phyloP scores from a whole-genome alignment of 1,140 invertebrate species.

The Drosophila rhopaloa region DNA sequence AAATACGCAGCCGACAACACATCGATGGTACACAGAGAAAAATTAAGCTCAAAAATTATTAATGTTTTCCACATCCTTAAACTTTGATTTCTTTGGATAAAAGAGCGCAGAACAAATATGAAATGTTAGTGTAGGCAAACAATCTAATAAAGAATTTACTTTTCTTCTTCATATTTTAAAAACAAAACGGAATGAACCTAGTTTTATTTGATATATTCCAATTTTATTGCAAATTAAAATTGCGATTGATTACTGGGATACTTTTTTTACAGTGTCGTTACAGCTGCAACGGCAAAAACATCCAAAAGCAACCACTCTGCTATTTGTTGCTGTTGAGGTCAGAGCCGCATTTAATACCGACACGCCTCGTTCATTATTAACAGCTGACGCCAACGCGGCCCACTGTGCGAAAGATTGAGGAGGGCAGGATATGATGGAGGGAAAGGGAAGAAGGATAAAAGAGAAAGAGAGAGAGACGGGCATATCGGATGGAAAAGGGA shows the following conservation, averaged over 20 bases:
- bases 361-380: conserved; percentile 71
- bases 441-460: too few relatives aligned
- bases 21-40: neutral
- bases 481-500: neutral
- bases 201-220: too few relatives aligned
- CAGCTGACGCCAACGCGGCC: conserved; percentile 35
- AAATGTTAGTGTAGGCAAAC: too few relatives aligned
- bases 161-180: too few relatives aligned
- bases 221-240: too few relatives aligned
- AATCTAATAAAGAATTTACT: too few relatives aligned
- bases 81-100: too few relatives aligned
- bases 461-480: neutral
- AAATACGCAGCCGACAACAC: conserved; percentile 8
- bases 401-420: conserved; percentile 12
- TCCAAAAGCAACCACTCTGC: conserved; percentile 2
- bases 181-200: too few relatives aligned
- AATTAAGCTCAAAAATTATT: neutral
- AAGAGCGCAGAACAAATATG: too few relatives aligned
- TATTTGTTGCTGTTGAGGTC: conserved; percentile 56
- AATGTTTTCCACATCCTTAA: too few relatives aligned
- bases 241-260: too few relatives aligned
- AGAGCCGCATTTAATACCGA: conserved; percentile 62
- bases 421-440: neutral
- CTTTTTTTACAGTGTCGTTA: neutral
- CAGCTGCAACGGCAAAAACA: conserved; percentile 9